Percentiles rank a stretch among this genome's conserved stretches.
phyloP scores from a whole-genome alignment of 2,888 invertebrate genomes.

The Apamea epomidion region DNA sequence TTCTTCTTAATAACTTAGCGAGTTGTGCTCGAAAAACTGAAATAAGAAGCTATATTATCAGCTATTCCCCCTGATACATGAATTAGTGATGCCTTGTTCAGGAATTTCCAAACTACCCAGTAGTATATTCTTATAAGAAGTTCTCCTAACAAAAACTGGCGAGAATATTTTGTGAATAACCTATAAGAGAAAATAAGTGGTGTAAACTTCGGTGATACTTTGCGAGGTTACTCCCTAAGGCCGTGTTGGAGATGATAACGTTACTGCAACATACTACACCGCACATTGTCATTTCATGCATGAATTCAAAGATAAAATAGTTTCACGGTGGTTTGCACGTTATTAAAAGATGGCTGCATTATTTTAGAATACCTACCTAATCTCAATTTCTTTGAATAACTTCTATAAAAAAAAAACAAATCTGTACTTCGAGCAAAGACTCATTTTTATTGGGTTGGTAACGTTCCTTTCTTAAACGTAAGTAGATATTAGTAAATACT shows the following conservation, averaged over 20 bases:
- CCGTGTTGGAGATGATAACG: conserved; percentile 44
- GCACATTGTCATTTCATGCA: conserved; percentile 33
- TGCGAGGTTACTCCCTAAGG: conserved; percentile 37
- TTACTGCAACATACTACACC: conserved; percentile 29
- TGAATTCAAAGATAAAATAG: conserved; percentile 34
- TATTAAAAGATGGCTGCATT: not conserved
- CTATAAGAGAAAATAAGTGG: conserved; percentile 7
- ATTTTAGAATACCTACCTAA: not conserved
- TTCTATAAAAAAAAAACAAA: not conserved
- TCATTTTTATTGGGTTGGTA: not conserved
- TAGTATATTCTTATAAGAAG: conserved; percentile 21
- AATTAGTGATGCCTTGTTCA: conserved; percentile 25
- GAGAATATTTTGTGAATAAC: conserved; percentile 4
- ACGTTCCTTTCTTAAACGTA: not conserved
- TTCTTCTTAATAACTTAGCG: not conserved
- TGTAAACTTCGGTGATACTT: conserved; percentile 29
- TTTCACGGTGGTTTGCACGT: conserved; percentile 13
- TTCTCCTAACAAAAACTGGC: conserved; percentile 3
- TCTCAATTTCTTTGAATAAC: not conserved
- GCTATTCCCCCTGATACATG: conserved; percentile 8
- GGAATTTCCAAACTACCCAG: conserved; percentile 14
- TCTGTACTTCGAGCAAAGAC: not conserved
- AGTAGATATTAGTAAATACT: not conserved
- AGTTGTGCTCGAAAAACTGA: not conserved
- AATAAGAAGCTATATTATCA: not conserved